Conservation (phyloP, 1,140 invertebrate genomes). For the Drosophila orena region DNA sequence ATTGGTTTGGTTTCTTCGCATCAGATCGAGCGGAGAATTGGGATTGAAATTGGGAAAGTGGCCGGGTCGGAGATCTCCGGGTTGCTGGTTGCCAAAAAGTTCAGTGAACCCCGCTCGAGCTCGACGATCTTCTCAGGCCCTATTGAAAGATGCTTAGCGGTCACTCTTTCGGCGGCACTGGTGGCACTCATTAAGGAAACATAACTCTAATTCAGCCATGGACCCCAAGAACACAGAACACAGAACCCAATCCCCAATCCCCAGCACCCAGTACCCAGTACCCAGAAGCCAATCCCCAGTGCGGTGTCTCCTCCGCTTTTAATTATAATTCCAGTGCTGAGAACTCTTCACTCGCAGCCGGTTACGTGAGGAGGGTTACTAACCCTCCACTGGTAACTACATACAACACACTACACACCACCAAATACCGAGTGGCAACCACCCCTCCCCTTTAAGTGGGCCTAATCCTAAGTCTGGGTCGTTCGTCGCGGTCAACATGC, state of each 20-base stretch:
- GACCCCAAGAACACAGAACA: conserved; percentile 16
- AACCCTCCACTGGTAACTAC: conserved; percentile 21
- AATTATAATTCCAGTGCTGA: conserved; percentile 79
- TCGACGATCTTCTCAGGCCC: conserved; percentile 37
- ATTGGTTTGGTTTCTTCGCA: conserved; percentile 27
- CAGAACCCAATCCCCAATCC: too few relatives aligned
- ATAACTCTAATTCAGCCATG: conserved; percentile 79
- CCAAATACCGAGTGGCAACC: neutral
- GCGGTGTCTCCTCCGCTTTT: conserved; percentile 72
- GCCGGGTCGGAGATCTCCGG: conserved; percentile 43
- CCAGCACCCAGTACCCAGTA: neutral
- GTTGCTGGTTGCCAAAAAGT: conserved; percentile 61
- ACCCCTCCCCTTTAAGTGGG: conserved; percentile 25
- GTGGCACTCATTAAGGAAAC: conserved; percentile 81
- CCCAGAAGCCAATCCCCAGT: neutral
- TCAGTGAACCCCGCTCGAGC: conserved; percentile 59
- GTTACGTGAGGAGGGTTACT: conserved; percentile 51
- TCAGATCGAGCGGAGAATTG: conserved; percentile 1
- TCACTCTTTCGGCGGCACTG: conserved; percentile 31
- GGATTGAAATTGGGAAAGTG: conserved; percentile 67
- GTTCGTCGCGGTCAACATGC: conserved; percentile 75
- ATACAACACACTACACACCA: neutral
- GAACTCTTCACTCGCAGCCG: conserved; percentile 46
- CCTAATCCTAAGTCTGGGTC: conserved; percentile 41
- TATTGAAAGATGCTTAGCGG: conserved; percentile 80